A percentile compares a stretch with the other conserved stretches of the same genome.
phyloP scores from a whole-genome alignment of 2,888 invertebrate genomes.

The Cloeon dipterum region DNA sequence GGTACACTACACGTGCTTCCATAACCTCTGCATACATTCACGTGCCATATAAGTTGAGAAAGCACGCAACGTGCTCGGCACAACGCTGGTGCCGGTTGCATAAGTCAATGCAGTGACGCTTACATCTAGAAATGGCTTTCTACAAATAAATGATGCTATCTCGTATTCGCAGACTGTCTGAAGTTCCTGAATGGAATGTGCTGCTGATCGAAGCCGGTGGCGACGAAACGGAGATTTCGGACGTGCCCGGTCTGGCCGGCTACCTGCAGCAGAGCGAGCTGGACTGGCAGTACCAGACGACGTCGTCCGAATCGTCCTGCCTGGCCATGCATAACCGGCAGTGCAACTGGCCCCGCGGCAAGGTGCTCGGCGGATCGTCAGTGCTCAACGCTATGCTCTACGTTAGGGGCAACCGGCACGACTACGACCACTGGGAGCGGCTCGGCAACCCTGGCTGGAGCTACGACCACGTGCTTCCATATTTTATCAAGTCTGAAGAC shows the following conservation, averaged over 20 bases:
- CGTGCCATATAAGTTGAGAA: too few species aligned
- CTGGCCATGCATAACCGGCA: conserved; percentile 68
- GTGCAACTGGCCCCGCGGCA: conserved; percentile 83
- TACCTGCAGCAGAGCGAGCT: conserved; percentile 66
- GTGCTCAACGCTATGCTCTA: conserved; percentile 84
- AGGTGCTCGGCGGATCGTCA: conserved; percentile 66
- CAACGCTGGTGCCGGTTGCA: too few species aligned
- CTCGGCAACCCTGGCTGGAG: conserved; percentile 74
- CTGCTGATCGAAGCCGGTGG: conserved; percentile 67
- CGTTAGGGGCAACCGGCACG: conserved; percentile 63
- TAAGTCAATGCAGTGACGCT: too few species aligned
- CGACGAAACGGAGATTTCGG: conserved; percentile 72
- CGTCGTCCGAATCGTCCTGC: conserved; percentile 51
- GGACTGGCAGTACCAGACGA: conserved; percentile 81
- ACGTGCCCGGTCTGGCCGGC: conserved; percentile 63
- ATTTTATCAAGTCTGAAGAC: conserved; percentile 72
- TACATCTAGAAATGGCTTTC: too few species aligned
- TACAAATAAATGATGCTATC: too few species aligned
- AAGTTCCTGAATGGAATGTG: conserved; percentile 59
- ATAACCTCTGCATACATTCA: too few species aligned
- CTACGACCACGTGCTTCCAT: conserved; percentile 56
- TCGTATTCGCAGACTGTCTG: conserved; percentile 44
- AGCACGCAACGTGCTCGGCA: too few species aligned
- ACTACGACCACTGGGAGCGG: conserved; percentile 70
- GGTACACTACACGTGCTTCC: too few species aligned